Base-by-base conservation (phyloP, 1,140 invertebrate genomes). In the Aporrectodea caliginosa region DNA sequence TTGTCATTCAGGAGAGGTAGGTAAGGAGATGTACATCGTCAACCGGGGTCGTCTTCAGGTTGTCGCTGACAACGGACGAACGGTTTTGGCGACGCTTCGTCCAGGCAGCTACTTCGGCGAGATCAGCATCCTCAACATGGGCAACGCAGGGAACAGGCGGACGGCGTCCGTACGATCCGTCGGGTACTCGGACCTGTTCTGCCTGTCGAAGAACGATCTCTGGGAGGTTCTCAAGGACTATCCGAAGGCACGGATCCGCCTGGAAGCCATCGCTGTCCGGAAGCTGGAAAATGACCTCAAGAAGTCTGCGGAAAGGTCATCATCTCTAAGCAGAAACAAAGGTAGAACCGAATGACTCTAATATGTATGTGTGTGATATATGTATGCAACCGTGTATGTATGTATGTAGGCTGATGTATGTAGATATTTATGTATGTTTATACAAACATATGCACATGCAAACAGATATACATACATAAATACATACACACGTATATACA, bases 111-210 rank as follows among this genome's bases (percentile, higher is more conserved):
- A 99, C 92, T 99, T 99, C 90, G 97, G 97, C 83, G 97, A 99
- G 92, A 98, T 99, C 90, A 97, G 95, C 90, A 98, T 99, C 90
- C 92, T 99, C 88, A 99, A 99, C 92, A 99, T 99, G 96, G 97
- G 97, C 89, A 98, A 95, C 86, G 96, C 96, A 92, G 97, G 97
- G 86, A 99, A 99, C 91, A 91, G 96, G 87, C 92, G 96, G 88
- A 98, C 96, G 88, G 96, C 96, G 79, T 96, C 94, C 82, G 96
- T 98, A 82, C 91, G 95, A 82, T 97, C 95, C 69, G 95, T 98
- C 76, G 96, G 96, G 82, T 99, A 99, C 90, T 98, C 96, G 84
- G 97, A 99, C 90, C 91, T 99, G 79, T 99, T 99, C 90, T 96
- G 98, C 83, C 92, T 99, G 75, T 96, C 94, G 86, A 99, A 99